Evolutionary conservation across 2,797 vertebrate genomes (phyloP).

Genomic region (Presbytis comata): DNA sequence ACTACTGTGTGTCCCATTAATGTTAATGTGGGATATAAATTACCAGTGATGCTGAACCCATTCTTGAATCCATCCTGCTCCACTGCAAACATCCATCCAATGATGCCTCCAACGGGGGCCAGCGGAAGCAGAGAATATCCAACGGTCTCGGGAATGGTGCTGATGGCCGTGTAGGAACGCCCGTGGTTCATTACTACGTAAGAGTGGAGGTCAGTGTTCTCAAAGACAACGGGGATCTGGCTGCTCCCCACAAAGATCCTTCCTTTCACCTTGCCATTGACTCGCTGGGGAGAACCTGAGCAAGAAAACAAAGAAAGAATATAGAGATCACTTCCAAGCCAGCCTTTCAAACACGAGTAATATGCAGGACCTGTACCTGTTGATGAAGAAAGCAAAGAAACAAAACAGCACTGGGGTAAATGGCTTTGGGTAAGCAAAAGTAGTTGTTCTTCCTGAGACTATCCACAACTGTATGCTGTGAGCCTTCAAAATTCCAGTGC

Average conservation of each 20-base stretch:
- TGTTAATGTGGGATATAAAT: not conserved
- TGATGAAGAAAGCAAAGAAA: not conserved
- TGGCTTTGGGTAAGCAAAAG: not conserved
- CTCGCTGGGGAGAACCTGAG: slow-evolving; percentile 95
- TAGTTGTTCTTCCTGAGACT: not conserved
- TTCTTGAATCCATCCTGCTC: slow-evolving; percentile 95
- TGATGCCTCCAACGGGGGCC: slow-evolving; percentile 91
- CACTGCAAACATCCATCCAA: slow-evolving; percentile 98
- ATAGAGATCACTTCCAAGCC: not conserved
- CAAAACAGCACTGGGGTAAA: not conserved
- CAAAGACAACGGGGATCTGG: slow-evolving; percentile 86
- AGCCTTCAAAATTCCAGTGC: not conserved
- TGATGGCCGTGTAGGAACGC: slow-evolving; percentile 96
- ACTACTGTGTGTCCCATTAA: accelerated
- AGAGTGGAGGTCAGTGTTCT: slow-evolving; percentile 94
- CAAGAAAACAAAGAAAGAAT: slow-evolving; percentile 18
- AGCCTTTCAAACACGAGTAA: not conserved
- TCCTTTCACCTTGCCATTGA: slow-evolving; percentile 95
- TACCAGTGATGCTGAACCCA: slow-evolving; percentile 96
- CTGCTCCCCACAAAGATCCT: slow-evolving; percentile 90
- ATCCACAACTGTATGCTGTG: accelerated
- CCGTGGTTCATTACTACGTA: slow-evolving; percentile 97
- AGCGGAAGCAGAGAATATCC: slow-evolving; percentile 93
- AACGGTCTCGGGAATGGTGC: slow-evolving; percentile 89
- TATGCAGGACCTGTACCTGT: accelerated